Evolutionary conservation across 30 jellyfish, hydroid and myxozoan species (phyloP).

Genomic region (Hydractinia symbiolongicarpus): DNA sequence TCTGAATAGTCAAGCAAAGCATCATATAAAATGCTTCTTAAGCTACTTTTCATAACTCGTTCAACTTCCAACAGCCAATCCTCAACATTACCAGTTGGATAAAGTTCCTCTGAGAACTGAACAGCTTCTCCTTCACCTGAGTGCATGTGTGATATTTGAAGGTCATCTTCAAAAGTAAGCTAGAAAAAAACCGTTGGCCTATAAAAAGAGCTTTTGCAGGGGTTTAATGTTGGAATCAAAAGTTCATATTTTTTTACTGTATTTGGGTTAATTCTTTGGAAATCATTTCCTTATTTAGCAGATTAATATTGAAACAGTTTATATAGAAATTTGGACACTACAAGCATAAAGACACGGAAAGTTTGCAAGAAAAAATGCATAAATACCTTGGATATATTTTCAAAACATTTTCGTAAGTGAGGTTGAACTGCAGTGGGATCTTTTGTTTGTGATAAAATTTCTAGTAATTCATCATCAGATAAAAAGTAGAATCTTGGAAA

Average conservation of each 20-base stretch:
- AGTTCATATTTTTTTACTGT: background rate
- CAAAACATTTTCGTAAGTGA: slow-evolving; percentile 91
- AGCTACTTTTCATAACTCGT: slow-evolving; percentile 67
- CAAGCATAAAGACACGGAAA: background rate
- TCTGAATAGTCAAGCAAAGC: slow-evolving; percentile 78
- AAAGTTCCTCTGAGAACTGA: slow-evolving; percentile 60
- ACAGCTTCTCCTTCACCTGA: slow-evolving; percentile 98
- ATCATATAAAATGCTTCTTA: slow-evolving; percentile 54
- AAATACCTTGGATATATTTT: slow-evolving; percentile 80
- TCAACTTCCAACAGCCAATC: slow-evolving; percentile 97
- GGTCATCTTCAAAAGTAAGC: slow-evolving; percentile 77
- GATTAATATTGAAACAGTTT: background rate
- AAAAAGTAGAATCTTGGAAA: slow-evolving; percentile 90
- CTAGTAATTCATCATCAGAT: slow-evolving; percentile 93
- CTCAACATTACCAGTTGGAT: slow-evolving; percentile 93
- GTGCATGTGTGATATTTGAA: slow-evolving; percentile 77
- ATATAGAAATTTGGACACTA: background rate
- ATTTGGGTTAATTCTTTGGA: background rate
- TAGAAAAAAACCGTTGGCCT: background rate
- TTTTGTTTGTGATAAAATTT: slow-evolving; percentile 90
- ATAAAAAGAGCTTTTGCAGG: background rate
- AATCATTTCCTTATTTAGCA: background rate
- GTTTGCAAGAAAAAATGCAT: no score
- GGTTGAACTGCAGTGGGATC: slow-evolving; percentile 99
- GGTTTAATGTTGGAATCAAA: background rate